Evolutionary conservation across 2,113 vertebrate genomes (phyloP), one percentile per base, ranked within the genome.

Genomic region (Pseudolaguvia tuberculata): DNA sequence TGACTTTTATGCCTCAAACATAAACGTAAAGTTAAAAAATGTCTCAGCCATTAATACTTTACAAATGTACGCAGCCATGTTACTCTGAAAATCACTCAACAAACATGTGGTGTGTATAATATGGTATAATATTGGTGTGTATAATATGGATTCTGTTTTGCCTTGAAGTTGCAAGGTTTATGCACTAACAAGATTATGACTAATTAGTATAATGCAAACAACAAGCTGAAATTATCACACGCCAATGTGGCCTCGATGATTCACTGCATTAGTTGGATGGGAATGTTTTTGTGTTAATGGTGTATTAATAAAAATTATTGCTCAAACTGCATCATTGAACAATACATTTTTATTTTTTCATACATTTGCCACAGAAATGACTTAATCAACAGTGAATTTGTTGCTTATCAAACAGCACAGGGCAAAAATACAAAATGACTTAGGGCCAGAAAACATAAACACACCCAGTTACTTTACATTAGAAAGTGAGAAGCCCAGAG

Each of bases 1-100:
- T 73, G 61, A 45, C 42, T 45, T 70, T 51, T 29, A 50, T 74
- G 55, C 75, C 56, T 77, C 56, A 70, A 58, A 58, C 11, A 20
- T 53, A 42, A 13, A n/a, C 18, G 45, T 21, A 18, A 65, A 20
- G n/a, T n/a, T n/a, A 15, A 23, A 20, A 15, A 23, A 45, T 23
- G 39, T 53, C 27, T 55, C 50, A 1, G 9, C 17, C 68, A 56
- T 25, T 12, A 66, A 48, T 66, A 27, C 11, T 17, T 58, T 35
- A 59, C 13, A 1, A 47, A 58, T 31, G 20, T 20, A 66, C 66
- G 13, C 31, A 47, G 20, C 10, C 10, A 11, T 10, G 13, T 39
- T 63, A 62, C 6, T 66, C 20, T 21, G 13, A 21, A 14, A 2
- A 62, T 42, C 39, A 42, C 5, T 42, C 2, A 42, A 42, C 5